A percentile compares a stretch with the other conserved stretches of the same genome.
These are phyloP conservation scores for Triplophysa dalaica DNA, from an alignment of 2,113 vertebrate genomes.

Conservation along the genomic window DNA sequence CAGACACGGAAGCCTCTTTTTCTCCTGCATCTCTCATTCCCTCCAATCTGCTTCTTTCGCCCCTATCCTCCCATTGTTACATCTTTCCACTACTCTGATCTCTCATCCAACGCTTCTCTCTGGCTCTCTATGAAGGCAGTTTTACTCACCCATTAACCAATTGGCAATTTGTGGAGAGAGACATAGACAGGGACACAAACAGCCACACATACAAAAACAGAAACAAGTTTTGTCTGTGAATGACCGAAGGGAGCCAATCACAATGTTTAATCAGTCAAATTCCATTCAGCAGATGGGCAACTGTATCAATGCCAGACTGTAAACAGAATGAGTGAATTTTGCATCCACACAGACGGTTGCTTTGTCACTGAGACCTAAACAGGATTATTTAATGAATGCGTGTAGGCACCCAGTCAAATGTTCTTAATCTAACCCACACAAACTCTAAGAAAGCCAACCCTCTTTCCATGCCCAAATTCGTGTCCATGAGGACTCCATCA, in stretches of 20 bases:
- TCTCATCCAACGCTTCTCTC: background rate
- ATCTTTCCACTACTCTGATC: constrained; percentile 3
- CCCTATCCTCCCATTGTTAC: background rate
- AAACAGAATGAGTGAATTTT: background rate
- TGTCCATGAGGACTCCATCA: background rate
- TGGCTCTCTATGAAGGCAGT: background rate
- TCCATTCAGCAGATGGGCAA: constrained; percentile 27
- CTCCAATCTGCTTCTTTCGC: background rate
- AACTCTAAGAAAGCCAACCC: background rate
- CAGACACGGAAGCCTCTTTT: constrained; percentile 68
- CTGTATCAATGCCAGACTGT: constrained; percentile 28
- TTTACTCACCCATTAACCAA: background rate
- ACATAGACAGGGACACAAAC: background rate
- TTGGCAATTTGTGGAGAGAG: background rate
- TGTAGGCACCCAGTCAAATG: no score
- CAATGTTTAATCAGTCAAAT: constrained; percentile 18
- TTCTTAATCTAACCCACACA: background rate
- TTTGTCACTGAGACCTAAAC: background rate
- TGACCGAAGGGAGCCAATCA: constrained; percentile 36
- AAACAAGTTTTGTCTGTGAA: background rate
- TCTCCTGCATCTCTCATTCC: constrained; percentile 13
- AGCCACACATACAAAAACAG: background rate
- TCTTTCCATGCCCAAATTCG: background rate
- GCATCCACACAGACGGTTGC: background rate
- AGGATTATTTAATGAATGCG: no score